Conservation (phyloP, 1,140 invertebrate genomes). For the Ganaspis sp. region DNA sequence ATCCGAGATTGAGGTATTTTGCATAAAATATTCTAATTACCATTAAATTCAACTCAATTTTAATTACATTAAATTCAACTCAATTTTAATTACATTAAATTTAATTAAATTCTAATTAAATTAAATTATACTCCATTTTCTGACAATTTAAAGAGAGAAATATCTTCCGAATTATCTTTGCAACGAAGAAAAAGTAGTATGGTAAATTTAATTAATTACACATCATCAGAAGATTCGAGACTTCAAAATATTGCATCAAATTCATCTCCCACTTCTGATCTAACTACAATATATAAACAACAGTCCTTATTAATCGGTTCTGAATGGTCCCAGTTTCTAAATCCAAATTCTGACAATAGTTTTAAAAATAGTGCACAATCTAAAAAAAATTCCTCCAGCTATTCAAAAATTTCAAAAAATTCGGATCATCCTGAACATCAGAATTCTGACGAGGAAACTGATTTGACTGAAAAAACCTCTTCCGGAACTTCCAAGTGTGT, state of each 20-base stretch:
- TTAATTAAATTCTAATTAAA: background rate
- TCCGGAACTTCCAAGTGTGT: conserved; percentile 53
- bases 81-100: background rate
- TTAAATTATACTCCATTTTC: background rate
- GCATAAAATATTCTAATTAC: no score
- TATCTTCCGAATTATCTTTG: background rate
- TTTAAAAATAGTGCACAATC: background rate
- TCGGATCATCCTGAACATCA: background rate
- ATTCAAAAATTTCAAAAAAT: background rate
- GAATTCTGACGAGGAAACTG: background rate
- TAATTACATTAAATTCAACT: no score
- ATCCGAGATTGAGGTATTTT: background rate
- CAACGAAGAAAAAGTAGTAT: background rate
- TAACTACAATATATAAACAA: background rate
- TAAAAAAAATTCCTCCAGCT: background rate
- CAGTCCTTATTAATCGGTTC: background rate
- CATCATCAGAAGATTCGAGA: background rate
- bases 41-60: no score
- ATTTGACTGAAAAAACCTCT: background rate
- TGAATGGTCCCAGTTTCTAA: background rate
- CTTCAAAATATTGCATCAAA: background rate
- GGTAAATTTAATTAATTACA: conserved; percentile 5
- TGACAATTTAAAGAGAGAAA: background rate
- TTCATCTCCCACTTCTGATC: background rate
- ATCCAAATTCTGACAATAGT: background rate